Evolutionary conservation across 2,113 vertebrate genomes (phyloP).

Genomic region (Takifugu bimaculatus): DNA sequence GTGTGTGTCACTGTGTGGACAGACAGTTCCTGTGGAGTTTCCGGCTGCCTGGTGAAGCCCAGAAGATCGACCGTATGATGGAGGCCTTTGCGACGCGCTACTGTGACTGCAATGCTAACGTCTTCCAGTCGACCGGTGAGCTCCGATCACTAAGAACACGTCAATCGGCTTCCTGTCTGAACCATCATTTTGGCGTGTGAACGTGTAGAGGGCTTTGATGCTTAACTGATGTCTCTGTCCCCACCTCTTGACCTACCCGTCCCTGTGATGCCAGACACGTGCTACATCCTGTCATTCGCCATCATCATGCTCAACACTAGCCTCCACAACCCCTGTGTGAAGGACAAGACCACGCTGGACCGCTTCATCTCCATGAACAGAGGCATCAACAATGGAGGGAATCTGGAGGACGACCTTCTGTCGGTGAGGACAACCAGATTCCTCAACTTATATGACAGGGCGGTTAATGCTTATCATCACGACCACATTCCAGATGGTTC

Average conservation of each 20-base stretch:
- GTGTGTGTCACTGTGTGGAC: conserved; percentile 3
- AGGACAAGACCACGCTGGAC: conserved; percentile 88
- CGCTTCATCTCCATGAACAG: conserved; percentile 91
- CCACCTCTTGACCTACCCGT: neutral
- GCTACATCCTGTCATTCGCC: conserved; percentile 94
- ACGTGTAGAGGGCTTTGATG: neutral
- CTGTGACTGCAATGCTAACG: conserved; percentile 83
- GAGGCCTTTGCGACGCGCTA: conserved; percentile 89
- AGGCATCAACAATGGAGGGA: conserved; percentile 85
- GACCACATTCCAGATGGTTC: neutral
- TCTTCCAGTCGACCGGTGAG: conserved; percentile 92
- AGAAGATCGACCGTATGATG: conserved; percentile 99
- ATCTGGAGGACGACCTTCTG: conserved; percentile 84
- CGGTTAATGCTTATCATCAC: neutral
- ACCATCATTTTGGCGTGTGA: neutral
- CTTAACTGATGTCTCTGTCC: neutral
- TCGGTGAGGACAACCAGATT: conserved; percentile 73
- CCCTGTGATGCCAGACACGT: conserved; percentile 81
- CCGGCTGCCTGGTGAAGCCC: conserved; percentile 91
- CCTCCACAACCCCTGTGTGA: conserved; percentile 94
- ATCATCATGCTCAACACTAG: conserved; percentile 98
- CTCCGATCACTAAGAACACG: neutral
- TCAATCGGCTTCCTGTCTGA: conserved; percentile 1
- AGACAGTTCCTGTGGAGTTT: conserved; percentile 98
- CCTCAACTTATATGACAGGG: neutral